A percentile compares a stretch with the other conserved stretches of the same genome.
Conservation (phyloP, 2,113 vertebrate genomes). For the Naja naja region DNA sequence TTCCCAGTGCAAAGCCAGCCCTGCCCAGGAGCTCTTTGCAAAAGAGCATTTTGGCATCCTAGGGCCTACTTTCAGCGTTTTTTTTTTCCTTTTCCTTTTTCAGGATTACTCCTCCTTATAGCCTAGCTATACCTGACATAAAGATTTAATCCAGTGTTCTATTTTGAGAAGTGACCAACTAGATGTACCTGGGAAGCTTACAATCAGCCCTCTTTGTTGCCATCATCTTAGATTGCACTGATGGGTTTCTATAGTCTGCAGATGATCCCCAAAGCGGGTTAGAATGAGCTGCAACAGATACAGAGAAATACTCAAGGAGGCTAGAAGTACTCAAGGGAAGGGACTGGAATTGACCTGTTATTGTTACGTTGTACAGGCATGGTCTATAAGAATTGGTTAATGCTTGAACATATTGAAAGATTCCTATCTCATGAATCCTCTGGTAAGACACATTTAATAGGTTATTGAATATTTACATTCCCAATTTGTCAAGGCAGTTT, state of each 20-base stretch:
- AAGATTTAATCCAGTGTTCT: neutral
- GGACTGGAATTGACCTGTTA: neutral
- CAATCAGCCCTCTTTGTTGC: neutral
- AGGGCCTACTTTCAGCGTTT: neutral
- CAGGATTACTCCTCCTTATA: neutral
- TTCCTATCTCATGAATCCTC: neutral
- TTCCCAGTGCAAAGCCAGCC: neutral
- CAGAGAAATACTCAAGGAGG: neutral
- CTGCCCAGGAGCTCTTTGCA: neutral
- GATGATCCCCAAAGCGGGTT: neutral
- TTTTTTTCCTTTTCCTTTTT: neutral
- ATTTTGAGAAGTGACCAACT: neutral
- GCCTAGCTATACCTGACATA: neutral
- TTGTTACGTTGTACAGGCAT: neutral
- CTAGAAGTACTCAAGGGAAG: neutral
- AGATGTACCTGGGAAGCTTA: neutral
- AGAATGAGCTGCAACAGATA: neutral
- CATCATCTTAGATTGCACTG: neutral
- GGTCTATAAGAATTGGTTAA: neutral
- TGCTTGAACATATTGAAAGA: neutral
- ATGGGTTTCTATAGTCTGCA: neutral
- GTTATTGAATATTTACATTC: conserved; percentile 19
- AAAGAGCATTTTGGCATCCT: neutral
- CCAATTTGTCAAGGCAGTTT: neutral
- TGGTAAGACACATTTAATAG: neutral